Evolutionary conservation across 1,140 invertebrate species (phyloP), one percentile per base, ranked within the genome.

Genomic region (Drosophila trapezifrons): DNA sequence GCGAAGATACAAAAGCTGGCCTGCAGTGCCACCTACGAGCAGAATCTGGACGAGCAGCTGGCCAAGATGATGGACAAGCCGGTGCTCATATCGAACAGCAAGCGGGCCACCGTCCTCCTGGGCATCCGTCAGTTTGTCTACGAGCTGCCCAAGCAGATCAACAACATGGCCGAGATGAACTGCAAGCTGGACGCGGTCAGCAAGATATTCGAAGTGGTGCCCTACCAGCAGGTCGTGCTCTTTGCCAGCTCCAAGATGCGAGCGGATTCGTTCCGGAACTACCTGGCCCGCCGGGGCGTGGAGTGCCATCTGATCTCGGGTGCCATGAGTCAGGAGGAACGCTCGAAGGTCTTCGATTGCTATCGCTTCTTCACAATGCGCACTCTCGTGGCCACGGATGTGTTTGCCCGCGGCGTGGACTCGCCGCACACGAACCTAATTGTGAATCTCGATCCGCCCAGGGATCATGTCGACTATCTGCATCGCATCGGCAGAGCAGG

Each of bases 401-500:
- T 99, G 84, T 95, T 95, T 55, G 95, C 96, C 22, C 93, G 96
- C 76, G 96, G 98, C 15, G 97, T 99, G 77, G 98, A 99, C 94
- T 96, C 96, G 10, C 95, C 96, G 56, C 96, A 98, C 93, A 96
- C 99, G 8, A 97, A 99, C 93, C 93, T 99, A 43, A 96, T 99
- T 1, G 95, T 99, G 10, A 99, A 99, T 93, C 94, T 99, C 81
- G 98, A 99, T 91, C 91, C 96, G 42, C 97, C 99, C 2, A 84
- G 78, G 52, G 96, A 98, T 90, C 93, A 94, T 78, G 95, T 97
- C 58, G 98, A 97, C 3, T 99, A 99, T 94, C 94, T 99, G 64
- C 99, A 99, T 93, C 94, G 98, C 91, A 98, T 99, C 89, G 98
- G 98, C 7, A 94, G 98, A 81, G 97, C 98, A 55, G 98, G 98